Conservation (phyloP, 2,113 vertebrate species). For the Romanogobio albipinnatus region DNA sequence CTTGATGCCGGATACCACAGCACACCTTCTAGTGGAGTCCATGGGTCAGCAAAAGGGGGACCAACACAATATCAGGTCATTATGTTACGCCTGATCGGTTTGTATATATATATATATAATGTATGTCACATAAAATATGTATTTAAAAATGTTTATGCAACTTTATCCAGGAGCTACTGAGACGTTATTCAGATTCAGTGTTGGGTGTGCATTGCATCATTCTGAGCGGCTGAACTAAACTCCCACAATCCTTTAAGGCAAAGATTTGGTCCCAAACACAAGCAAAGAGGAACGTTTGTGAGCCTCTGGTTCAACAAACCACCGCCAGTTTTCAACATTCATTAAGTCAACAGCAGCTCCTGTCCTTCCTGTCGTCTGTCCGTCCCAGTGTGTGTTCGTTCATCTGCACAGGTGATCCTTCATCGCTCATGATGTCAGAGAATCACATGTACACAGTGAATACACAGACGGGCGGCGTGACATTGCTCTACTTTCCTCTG, state of each 20-base stretch:
- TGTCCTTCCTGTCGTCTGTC: not conserved
- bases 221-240: slow-evolving; percentile 1
- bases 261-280: slow-evolving; percentile 1
- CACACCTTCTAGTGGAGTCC: too few relatives aligned
- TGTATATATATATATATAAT: not conserved
- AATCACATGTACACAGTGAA: not conserved
- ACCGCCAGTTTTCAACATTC: not conserved
- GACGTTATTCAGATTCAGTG: slow-evolving; percentile 15
- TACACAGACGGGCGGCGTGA: not conserved
- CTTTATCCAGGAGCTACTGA: not conserved
- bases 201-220: slow-evolving; percentile 29
- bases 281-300: not conserved
- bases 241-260: slow-evolving; percentile 27
- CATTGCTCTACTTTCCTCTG: not conserved
- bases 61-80: too few relatives aligned
- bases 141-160: not conserved
- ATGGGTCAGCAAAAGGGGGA: too few relatives aligned
- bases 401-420: not conserved
- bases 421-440: not conserved
- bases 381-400: not conserved
- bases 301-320: not conserved
- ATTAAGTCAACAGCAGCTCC: not conserved
- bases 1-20: too few relatives aligned
- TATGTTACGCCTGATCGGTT: too few relatives aligned
- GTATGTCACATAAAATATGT: not conserved